Evolutionary conservation across 2,888 invertebrate genomes (phyloP).

Genomic region (Cacoxenus indagator): DNA sequence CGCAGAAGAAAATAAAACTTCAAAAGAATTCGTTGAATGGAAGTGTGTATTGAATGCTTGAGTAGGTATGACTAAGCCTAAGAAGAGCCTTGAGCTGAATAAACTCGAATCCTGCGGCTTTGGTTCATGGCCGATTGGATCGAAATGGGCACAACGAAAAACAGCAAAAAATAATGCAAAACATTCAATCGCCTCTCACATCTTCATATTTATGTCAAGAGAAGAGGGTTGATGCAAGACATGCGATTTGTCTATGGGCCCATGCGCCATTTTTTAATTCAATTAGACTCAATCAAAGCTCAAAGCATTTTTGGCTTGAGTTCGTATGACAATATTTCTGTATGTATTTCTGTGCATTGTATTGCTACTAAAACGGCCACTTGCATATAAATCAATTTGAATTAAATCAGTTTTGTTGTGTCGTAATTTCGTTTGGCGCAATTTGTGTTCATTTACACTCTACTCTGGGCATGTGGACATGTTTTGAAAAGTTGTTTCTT

Average conservation of each 20-base stretch:
- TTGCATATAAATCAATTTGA: slow-evolving; percentile 2
- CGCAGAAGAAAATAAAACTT: background rate
- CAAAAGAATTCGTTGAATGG: background rate
- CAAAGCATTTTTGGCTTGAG: slow-evolving; percentile 29
- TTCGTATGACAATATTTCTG: background rate
- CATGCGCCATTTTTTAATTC: slow-evolving; percentile 42
- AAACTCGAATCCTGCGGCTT: background rate
- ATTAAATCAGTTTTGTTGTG: slow-evolving; percentile 18
- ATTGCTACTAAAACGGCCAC: background rate
- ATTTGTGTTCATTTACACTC: slow-evolving; percentile 7
- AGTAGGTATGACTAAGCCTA: background rate
- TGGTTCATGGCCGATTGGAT: background rate
- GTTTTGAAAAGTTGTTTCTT: background rate
- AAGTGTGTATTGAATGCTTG: background rate
- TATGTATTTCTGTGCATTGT: background rate
- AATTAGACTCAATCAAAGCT: slow-evolving; percentile 48
- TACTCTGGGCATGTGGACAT: background rate
- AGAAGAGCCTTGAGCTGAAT: slow-evolving; percentile 1
- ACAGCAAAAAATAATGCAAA: background rate
- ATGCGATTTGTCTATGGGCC: background rate
- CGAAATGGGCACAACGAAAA: background rate
- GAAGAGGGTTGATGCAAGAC: no score
- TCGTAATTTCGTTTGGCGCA: slow-evolving; percentile 13
- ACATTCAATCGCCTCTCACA: no score
- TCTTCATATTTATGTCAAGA: no score